A percentile compares a stretch with the other conserved stretches of the same genome.
Conservation (phyloP, 2,888 invertebrate genomes). For the Sphaerolaimus hirsutus region DNA sequence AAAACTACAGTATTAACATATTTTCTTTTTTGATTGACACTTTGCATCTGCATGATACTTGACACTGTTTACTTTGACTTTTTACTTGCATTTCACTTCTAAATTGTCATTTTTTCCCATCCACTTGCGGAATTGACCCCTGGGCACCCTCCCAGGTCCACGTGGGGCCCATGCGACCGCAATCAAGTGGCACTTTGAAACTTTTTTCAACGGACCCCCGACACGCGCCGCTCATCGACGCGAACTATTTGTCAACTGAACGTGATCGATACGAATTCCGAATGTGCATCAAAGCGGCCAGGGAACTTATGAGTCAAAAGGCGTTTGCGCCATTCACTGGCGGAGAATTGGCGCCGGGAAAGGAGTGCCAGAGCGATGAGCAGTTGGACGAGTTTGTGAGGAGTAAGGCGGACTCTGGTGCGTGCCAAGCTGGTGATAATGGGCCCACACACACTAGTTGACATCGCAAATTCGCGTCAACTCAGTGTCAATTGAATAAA, state of each 20-base stretch:
- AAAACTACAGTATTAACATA: too few species aligned
- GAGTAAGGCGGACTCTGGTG: constrained; percentile 19
- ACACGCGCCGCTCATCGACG: constrained; percentile 58
- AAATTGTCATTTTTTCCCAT: too few species aligned
- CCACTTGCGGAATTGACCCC: too few species aligned
- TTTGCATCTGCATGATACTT: too few species aligned
- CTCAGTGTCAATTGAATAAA: too few species aligned
- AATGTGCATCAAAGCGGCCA: constrained; percentile 7
- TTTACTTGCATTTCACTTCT: too few species aligned
- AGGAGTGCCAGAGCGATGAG: constrained; percentile 12
- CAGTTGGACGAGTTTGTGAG: constrained; percentile 23
- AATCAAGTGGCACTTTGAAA: constrained; percentile 54
- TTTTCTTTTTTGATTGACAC: too few species aligned
- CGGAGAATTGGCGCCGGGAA: constrained; percentile 21
- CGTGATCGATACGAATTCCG: constrained; percentile 30
- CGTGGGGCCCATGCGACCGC: constrained; percentile 44
- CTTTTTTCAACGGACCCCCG: constrained; percentile 49
- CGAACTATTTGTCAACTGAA: constrained; percentile 52
- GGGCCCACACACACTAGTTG: too few species aligned
- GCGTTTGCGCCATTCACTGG: constrained; percentile 21
- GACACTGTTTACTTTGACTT: too few species aligned
- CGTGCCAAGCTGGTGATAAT: neutral
- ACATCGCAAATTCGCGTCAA: too few species aligned
- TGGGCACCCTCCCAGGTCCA: too few species aligned
- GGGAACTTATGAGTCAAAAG: constrained; percentile 17